Percentiles rank a stretch among this genome's conserved stretches.
These are phyloP conservation scores for Pseudomyrmex flavicornis DNA, from an alignment of 1,140 invertebrate genomes.

Conservation along the genomic window DNA sequence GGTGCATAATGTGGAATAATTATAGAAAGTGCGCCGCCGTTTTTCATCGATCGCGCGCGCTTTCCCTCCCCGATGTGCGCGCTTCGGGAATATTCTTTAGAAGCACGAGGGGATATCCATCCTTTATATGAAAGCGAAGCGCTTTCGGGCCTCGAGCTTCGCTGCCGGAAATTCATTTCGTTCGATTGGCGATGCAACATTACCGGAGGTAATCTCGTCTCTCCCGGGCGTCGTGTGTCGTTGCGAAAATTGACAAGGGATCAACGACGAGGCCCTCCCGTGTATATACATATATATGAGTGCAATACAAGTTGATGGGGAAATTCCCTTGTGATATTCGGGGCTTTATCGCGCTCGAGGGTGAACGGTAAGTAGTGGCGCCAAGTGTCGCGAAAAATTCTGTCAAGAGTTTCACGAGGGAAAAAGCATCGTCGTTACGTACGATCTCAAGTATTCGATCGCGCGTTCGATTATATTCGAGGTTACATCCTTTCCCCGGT, in stretches of 20 bases:
- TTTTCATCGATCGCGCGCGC: constrained; percentile 53
- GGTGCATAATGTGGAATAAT: constrained; percentile 29
- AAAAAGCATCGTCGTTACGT: neutral
- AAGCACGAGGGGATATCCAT: constrained; percentile 26
- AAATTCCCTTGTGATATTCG: constrained; percentile 79
- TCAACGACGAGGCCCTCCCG: constrained; percentile 61
- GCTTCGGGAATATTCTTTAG: constrained; percentile 30
- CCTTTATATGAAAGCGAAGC: neutral
- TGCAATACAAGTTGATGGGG: constrained; percentile 76
- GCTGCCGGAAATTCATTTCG: constrained; percentile 51
- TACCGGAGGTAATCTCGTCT: constrained; percentile 55
- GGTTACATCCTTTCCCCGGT: neutral
- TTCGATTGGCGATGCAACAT: constrained; percentile 59
- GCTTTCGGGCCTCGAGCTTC: constrained; percentile 2
- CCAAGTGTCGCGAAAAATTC: constrained; percentile 34
- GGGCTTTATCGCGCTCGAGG: constrained; percentile 69
- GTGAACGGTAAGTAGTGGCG: constrained; percentile 77
- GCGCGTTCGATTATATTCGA: neutral
- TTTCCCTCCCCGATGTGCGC: neutral
- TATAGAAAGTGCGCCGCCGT: constrained; percentile 28
- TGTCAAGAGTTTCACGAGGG: neutral
- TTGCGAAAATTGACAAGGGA: constrained; percentile 70
- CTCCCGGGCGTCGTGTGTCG: constrained; percentile 55
- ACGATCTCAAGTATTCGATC: constrained; percentile 24
- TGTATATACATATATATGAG: constrained; percentile 61